Conservation (phyloP, 2,113 vertebrate species). For the Ursus arctos region DNA sequence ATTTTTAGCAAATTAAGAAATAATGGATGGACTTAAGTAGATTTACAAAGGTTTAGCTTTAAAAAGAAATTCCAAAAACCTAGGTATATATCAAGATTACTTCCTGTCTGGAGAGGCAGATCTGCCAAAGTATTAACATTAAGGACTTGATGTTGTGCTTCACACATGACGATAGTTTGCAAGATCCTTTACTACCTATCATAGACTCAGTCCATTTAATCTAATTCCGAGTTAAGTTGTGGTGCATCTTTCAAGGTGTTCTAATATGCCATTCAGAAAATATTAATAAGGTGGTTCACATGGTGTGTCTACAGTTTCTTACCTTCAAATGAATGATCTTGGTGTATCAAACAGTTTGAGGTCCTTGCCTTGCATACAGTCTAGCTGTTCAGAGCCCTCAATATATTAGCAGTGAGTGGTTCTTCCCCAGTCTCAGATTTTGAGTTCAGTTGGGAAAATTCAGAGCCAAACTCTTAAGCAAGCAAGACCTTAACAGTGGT, state of each 20-base stretch:
- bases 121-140: not conserved
- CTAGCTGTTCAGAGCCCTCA: not conserved
- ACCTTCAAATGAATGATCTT: not conserved
- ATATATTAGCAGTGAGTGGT: not conserved
- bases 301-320: not conserved
- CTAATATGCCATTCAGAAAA: not conserved
- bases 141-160: not conserved
- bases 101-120: not conserved
- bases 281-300: not conserved
- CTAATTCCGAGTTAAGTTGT: not conserved
- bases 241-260: not conserved
- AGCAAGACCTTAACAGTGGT: not conserved
- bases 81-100: slow-evolving; percentile 4
- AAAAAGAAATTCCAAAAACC: not conserved
- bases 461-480: not conserved
- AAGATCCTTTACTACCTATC: not conserved
- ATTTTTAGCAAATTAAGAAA: slow-evolving; percentile 35
- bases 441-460: not conserved
- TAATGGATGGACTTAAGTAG: slow-evolving; percentile 28
- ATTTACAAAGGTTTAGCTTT: not conserved
- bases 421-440: not conserved
- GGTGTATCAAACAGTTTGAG: not conserved
- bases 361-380: not conserved
- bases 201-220: not conserved
- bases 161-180: not conserved